A percentile compares a stretch with the other conserved stretches of the same genome.
Evolutionary conservation across 2,888 invertebrate species (phyloP).

Genomic region (Sialis fuliginosa): DNA sequence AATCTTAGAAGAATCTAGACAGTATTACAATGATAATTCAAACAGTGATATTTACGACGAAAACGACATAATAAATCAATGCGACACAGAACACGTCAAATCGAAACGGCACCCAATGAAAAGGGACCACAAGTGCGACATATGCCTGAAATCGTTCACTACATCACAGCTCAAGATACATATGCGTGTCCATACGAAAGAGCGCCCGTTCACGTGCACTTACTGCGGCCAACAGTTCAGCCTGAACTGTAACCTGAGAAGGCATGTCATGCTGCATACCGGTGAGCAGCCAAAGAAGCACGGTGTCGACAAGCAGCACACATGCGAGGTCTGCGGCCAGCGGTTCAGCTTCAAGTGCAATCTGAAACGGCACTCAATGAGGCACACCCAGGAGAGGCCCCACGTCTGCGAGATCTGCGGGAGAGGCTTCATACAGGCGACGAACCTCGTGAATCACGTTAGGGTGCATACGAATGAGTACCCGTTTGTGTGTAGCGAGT

Average conservation of each 20-base stretch:
- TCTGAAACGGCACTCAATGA: constrained; percentile 5
- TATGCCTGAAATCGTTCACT: not conserved
- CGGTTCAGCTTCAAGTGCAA: constrained; percentile 3
- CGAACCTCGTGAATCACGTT: not conserved
- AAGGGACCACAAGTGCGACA: not conserved
- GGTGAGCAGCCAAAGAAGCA: not conserved
- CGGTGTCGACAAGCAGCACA: not conserved
- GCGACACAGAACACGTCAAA: not conserved
- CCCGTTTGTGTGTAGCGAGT: not conserved
- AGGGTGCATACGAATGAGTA: constrained; percentile 1
- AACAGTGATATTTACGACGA: not conserved
- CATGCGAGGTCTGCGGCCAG: constrained; percentile 6
- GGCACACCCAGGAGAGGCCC: constrained; percentile 3
- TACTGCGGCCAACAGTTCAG: constrained; percentile 5
- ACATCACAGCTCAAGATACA: not conserved
- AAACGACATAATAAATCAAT: not conserved
- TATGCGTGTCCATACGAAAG: not conserved
- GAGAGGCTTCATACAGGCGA: constrained; percentile 1
- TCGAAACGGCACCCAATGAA: not conserved
- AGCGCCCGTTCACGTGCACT: constrained; percentile 3
- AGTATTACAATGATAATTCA: not conserved
- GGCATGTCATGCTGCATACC: constrained; percentile 6
- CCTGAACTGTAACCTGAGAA: constrained; percentile 3
- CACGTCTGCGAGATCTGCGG: constrained; percentile 1
- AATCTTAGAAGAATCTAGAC: not conserved